phyloP scores from a whole-genome alignment of 2,113 vertebrate species.

The Rhadina sibilatrix region DNA sequence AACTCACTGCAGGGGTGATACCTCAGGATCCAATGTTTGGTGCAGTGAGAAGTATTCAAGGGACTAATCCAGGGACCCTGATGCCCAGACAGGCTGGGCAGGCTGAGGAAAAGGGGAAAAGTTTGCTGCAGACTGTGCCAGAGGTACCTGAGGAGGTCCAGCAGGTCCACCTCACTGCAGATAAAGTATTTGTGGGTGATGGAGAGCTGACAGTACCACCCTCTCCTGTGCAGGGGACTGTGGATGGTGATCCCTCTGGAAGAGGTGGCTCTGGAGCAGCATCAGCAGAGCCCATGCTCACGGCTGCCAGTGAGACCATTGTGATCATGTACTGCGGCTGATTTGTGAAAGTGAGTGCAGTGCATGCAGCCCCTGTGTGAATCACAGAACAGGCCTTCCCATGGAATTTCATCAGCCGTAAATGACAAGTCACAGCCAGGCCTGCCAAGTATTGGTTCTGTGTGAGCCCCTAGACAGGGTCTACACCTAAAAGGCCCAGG shows the following conservation, averaged over 20 bases:
- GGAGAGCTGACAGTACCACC: background rate
- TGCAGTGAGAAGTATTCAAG: background rate
- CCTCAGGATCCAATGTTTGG: background rate
- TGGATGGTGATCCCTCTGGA: background rate
- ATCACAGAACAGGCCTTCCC: background rate
- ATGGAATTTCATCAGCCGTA: fast-evolving
- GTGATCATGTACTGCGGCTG: fast-evolving
- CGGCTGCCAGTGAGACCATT: background rate
- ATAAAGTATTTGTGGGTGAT: background rate
- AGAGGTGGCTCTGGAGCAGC: background rate
- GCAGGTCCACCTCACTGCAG: background rate
- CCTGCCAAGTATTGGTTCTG: background rate
- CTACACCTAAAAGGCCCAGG: background rate
- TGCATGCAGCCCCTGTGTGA: background rate
- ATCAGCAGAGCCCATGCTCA: fast-evolving
- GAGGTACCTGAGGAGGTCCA: background rate
- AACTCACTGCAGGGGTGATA: background rate
- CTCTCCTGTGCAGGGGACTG: background rate
- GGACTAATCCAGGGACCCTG: background rate
- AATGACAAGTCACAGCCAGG: background rate
- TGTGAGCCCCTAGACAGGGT: fast-evolving
- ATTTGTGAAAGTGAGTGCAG: background rate
- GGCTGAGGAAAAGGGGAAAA: background rate
- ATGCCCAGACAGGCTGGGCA: background rate
- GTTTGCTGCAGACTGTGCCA: background rate